Conservation (phyloP, 2,797 vertebrate species). For the Varecia variegata region DNA sequence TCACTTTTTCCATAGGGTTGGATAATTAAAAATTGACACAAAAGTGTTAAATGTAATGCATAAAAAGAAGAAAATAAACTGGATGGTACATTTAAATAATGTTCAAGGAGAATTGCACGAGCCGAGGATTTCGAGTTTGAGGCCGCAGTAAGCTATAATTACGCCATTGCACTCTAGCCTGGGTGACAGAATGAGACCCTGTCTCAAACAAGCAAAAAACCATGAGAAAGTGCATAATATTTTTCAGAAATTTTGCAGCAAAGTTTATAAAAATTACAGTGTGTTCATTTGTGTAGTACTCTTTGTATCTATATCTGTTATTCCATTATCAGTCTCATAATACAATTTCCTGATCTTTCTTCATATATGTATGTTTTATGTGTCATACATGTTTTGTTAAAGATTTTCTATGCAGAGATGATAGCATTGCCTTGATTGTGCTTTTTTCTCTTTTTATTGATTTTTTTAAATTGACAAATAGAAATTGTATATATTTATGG, state of each 20-base stretch:
- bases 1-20: background rate
- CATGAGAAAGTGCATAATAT: background rate
- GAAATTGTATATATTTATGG: background rate
- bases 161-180: too few relatives aligned
- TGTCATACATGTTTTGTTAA: background rate
- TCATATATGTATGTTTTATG: background rate
- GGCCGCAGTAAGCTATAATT: too few relatives aligned
- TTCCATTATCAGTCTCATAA: background rate
- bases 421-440: background rate
- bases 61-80: background rate
- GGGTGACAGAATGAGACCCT: too few relatives aligned
- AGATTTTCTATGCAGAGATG: background rate
- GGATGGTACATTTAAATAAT: background rate
- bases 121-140: too few relatives aligned
- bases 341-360: background rate
- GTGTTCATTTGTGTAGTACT: background rate
- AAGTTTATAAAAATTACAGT: background rate
- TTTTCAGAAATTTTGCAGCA: slow-evolving; percentile 37
- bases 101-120: background rate
- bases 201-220: background rate
- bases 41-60: background rate
- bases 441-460: background rate
- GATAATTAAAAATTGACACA: slow-evolving; percentile 4
- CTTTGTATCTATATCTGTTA: background rate
- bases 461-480: background rate